Conservation (phyloP, 2,113 vertebrate species). For the Semicossyphus pulcher region DNA sequence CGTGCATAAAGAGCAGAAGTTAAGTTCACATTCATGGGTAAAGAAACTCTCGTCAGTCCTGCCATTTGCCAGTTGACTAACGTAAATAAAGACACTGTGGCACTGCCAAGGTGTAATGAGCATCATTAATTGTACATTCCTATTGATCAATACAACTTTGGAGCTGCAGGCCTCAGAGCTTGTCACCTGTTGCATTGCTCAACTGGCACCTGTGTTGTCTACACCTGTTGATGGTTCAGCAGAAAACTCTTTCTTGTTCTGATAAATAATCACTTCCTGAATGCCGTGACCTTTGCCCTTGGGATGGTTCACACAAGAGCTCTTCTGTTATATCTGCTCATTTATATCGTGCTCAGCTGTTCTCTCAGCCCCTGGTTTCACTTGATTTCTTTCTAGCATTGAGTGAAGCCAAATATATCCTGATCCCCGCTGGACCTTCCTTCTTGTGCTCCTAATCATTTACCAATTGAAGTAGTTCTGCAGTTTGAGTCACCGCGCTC, state of each 20-base stretch:
- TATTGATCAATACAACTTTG: too few relatives aligned
- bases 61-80: too few relatives aligned
- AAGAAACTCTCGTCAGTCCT: too few relatives aligned
- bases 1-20: too few relatives aligned
- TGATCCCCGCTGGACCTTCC: neutral
- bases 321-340: conserved; percentile 1
- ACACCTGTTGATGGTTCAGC: neutral
- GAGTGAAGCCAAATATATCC: too few relatives aligned
- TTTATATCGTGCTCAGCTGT: neutral
- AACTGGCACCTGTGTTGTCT: neutral
- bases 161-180: too few relatives aligned
- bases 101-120: too few relatives aligned
- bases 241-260: neutral
- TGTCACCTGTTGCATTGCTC: too few relatives aligned
- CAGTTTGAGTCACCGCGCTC: neutral
- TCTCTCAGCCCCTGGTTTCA: neutral
- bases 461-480: neutral
- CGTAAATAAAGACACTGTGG: too few relatives aligned
- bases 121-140: too few relatives aligned
- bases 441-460: neutral
- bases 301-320: neutral
- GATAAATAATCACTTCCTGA: conserved; percentile 13
- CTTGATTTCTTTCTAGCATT: too few relatives aligned
- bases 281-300: neutral
- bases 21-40: too few relatives aligned